Conservation (phyloP, 2,888 invertebrate species). For the Calliphora vomitoria region DNA sequence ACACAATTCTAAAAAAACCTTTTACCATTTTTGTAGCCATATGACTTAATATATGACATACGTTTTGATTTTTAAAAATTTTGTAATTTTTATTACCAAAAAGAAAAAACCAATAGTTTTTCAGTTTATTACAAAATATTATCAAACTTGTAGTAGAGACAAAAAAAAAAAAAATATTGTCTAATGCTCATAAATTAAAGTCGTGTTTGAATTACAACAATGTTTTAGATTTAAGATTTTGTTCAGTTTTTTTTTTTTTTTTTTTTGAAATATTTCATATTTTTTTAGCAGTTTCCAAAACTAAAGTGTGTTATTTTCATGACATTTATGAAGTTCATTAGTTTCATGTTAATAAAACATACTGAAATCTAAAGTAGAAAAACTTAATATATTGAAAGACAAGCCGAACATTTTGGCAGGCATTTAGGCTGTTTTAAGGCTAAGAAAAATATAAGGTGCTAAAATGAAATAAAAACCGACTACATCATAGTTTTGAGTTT, state of each 20-base stretch:
- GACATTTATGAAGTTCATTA: conserved; percentile 74
- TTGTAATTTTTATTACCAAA: conserved; percentile 24
- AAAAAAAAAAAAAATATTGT: neutral
- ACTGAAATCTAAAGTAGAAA: conserved; percentile 12
- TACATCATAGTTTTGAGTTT: neutral
- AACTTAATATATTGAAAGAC: conserved; percentile 36
- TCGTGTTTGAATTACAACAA: conserved; percentile 58
- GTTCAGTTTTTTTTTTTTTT: too few relatives aligned
- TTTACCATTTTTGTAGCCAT: conserved; percentile 16
- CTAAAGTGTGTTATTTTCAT: conserved; percentile 62
- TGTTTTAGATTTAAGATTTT: conserved; percentile 38
- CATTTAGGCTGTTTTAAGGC: conserved; percentile 23
- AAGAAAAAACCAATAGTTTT: neutral
- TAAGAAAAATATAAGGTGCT: conserved; percentile 36
- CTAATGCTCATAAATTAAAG: conserved; percentile 62
- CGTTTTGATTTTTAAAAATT: conserved; percentile 32
- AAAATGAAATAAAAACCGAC: conserved; percentile 3
- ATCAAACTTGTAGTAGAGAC: conserved; percentile 17
- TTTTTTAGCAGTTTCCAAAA: conserved; percentile 2
- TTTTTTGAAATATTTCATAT: conserved; percentile 40
- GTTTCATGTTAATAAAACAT: conserved; percentile 70
- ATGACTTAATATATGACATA: conserved; percentile 2
- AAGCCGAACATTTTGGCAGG: neutral
- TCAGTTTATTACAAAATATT: conserved; percentile 54
- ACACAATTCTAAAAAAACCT: neutral